A percentile compares a stretch with the other conserved stretches of the same genome.
phyloP scores from a whole-genome alignment of 2,113 vertebrate genomes.

The Colistium nudipinnis region DNA sequence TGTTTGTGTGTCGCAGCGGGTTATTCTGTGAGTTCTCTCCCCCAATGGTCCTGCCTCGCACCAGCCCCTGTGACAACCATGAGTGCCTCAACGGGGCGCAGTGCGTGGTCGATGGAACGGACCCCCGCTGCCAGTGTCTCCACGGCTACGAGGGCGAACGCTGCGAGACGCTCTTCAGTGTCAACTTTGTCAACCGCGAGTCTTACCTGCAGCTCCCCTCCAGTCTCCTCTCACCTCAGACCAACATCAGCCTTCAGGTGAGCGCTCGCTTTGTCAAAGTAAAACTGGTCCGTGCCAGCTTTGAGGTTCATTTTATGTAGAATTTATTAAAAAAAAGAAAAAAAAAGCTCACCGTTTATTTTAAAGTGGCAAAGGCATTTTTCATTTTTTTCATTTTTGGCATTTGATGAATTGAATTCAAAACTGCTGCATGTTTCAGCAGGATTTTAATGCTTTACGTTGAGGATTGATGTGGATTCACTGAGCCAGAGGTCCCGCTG shows the following conservation, averaged over 20 bases:
- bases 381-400: no score
- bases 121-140: slow-evolving; percentile 93
- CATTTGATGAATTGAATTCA: no score
- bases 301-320: no score
- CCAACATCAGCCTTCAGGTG: slow-evolving; percentile 97
- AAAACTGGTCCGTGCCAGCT: background rate
- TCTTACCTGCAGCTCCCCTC: slow-evolving; percentile 95
- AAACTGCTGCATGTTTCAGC: background rate
- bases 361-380: no score
- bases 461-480: no score
- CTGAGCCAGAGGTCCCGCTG: background rate
- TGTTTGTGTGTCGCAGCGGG: slow-evolving; percentile 80
- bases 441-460: background rate
- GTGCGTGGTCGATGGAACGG: slow-evolving; percentile 88
- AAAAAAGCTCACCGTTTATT: no score
- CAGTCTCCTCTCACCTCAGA: slow-evolving; percentile 85
- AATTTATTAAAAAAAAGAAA: no score
- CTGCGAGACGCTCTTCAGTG: slow-evolving; percentile 93
- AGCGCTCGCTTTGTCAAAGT: background rate
- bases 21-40: slow-evolving; percentile 97
- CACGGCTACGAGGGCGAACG: slow-evolving; percentile 93
- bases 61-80: slow-evolving; percentile 95
- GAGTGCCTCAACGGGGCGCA: slow-evolving; percentile 96
- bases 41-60: slow-evolving; percentile 96
- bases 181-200: slow-evolving; percentile 94